phyloP scores from a whole-genome alignment of 92 coral and sea anemone genomes.

The Epizoanthus ramosus region DNA sequence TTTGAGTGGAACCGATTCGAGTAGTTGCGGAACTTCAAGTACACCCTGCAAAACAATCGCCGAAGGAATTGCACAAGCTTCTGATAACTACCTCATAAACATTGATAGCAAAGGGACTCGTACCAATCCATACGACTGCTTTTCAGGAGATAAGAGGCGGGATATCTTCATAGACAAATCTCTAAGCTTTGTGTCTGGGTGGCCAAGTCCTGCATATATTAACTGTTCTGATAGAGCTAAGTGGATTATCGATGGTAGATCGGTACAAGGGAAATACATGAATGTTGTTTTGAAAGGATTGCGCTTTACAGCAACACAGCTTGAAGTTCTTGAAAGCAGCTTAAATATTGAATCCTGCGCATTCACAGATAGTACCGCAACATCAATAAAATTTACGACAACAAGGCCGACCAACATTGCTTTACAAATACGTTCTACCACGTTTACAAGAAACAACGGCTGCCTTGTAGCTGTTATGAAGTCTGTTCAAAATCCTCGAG shows the following conservation, averaged over 20 bases:
- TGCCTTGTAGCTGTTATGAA: slow-evolving; percentile 1
- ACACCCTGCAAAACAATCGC: slow-evolving; percentile 9
- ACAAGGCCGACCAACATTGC: background rate
- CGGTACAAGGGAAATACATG: background rate
- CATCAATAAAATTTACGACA: background rate
- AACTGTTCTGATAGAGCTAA: background rate
- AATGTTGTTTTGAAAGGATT: background rate
- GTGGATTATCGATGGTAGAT: background rate
- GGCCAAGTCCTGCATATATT: background rate
- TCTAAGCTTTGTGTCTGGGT: background rate
- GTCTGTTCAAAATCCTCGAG: background rate
- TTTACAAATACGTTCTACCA: background rate
- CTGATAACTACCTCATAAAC: background rate
- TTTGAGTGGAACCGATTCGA: background rate
- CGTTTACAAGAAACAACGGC: slow-evolving; percentile 11
- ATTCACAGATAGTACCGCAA: background rate
- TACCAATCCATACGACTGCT: background rate
- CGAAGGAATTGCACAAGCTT: background rate
- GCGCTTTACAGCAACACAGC: background rate
- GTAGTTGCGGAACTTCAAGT: background rate
- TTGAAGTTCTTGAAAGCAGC: slow-evolving; percentile 5
- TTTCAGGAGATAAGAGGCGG: background rate
- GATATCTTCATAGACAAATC: background rate
- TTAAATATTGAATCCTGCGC: background rate
- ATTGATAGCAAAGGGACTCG: background rate